Evolutionary conservation across 2,797 vertebrate genomes (phyloP).

Genomic region (Pipistrellus kuhlii): DNA sequence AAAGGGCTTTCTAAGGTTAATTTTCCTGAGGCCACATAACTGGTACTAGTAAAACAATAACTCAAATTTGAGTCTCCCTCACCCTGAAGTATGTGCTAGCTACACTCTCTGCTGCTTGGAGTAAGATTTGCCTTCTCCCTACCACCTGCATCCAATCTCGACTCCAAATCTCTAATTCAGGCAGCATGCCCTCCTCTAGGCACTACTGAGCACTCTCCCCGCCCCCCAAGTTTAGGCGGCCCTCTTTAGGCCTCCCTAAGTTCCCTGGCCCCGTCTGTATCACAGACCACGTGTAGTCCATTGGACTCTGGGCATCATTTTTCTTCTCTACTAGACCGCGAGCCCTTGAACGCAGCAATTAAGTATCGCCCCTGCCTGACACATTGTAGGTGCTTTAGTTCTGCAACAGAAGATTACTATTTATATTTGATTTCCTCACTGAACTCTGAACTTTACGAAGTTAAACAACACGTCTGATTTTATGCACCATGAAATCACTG

Average conservation of each 20-base stretch:
- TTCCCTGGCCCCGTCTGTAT: neutral
- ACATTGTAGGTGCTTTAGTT: conserved; percentile 21
- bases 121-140: neutral
- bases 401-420: neutral
- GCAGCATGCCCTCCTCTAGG: neutral
- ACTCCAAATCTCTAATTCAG: conserved; percentile 7
- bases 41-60: conserved; percentile 31
- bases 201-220: neutral
- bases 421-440: conserved; percentile 25
- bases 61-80: neutral
- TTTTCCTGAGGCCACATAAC: conserved; percentile 38
- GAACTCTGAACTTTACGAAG: conserved; percentile 41
- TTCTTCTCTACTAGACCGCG: neutral
- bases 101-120: neutral
- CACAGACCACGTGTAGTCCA: neutral
- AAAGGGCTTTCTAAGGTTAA: conserved; percentile 6
- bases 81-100: neutral
- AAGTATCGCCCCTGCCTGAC: neutral
- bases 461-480: conserved; percentile 42
- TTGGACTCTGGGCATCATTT: neutral
- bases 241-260: neutral
- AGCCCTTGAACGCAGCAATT: conserved; percentile 34
- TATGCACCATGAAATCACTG: conserved; percentile 17
- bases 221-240: neutral
- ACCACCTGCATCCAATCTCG: neutral